Percentiles rank a stretch among this genome's conserved stretches.
These are phyloP conservation scores for Ips nitidus DNA, from an alignment of 1,140 invertebrate species.

Conservation along the genomic window DNA sequence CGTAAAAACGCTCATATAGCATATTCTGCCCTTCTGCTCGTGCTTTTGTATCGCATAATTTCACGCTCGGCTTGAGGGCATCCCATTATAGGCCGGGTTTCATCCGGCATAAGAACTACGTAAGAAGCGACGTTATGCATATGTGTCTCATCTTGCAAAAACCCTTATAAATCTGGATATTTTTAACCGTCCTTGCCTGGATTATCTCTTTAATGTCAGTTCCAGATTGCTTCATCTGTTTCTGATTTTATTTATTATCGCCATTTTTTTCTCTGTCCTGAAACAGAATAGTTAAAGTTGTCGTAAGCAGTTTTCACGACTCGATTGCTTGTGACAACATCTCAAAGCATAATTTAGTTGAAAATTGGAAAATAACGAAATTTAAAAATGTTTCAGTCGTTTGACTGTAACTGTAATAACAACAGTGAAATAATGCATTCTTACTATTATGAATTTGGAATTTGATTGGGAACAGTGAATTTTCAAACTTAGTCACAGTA, in stretches of 20 bases:
- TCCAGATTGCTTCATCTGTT: constrained; percentile 22
- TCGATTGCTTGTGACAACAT: no score
- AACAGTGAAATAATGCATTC: no score
- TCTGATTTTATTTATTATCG: not conserved
- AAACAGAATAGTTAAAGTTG: no score
- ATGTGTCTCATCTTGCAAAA: constrained; percentile 27
- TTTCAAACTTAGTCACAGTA: no score
- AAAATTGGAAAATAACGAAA: no score
- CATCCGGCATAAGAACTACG: constrained; percentile 26
- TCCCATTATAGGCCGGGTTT: constrained; percentile 23
- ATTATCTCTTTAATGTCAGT: constrained; percentile 30
- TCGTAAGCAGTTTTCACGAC: no score
- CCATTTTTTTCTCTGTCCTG: no score
- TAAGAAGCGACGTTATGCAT: constrained; percentile 25
- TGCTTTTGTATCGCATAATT: constrained; percentile 33
- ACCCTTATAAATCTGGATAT: constrained; percentile 30
- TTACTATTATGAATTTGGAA: no score
- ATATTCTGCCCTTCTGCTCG: constrained; percentile 20
- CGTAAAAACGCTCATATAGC: constrained; percentile 12
- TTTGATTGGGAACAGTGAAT: no score
- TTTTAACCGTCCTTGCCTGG: constrained; percentile 12
- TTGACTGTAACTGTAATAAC: no score
- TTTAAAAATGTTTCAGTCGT: no score
- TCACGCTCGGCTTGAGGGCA: constrained; percentile 26
- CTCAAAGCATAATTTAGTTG: no score